Evolutionary conservation across 2,797 vertebrate genomes (phyloP).

Genomic region (Sebastes paucispinis): DNA sequence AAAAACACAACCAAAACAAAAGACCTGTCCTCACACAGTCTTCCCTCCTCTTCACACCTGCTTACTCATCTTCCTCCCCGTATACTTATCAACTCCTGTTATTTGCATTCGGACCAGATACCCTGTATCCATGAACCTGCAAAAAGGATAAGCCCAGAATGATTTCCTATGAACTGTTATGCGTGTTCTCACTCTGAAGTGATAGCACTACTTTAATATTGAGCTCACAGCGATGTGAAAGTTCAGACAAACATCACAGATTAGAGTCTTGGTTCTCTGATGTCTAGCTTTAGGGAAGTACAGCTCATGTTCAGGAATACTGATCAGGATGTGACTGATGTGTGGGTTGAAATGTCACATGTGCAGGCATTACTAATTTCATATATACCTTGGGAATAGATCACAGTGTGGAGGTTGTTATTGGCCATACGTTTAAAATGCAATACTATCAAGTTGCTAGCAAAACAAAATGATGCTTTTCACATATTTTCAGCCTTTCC

Average conservation of each 20-base stretch:
- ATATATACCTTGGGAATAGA: background rate
- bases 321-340: slow-evolving; percentile 12
- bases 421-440: background rate
- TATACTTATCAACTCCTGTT: background rate
- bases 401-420: background rate
- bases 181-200: background rate
- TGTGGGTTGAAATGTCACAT: background rate
- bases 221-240: slow-evolving; percentile 38
- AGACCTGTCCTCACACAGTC: background rate
- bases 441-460: background rate
- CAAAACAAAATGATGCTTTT: background rate
- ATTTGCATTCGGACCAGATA: background rate
- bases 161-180: slow-evolving; percentile 7
- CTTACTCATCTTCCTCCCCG: background rate
- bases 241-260: slow-evolving; percentile 48
- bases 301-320: slow-evolving; percentile 22
- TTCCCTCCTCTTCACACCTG: background rate
- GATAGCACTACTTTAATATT: slow-evolving; percentile 40
- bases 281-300: slow-evolving; percentile 29
- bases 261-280: slow-evolving; percentile 20
- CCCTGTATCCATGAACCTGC: background rate
- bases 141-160: background rate
- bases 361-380: background rate
- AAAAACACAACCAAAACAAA: background rate
- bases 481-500: background rate